Evolutionary conservation across 2,888 invertebrate species (phyloP), one percentile per base, ranked within the genome.

Genomic region (Heteromurus nitidus): DNA sequence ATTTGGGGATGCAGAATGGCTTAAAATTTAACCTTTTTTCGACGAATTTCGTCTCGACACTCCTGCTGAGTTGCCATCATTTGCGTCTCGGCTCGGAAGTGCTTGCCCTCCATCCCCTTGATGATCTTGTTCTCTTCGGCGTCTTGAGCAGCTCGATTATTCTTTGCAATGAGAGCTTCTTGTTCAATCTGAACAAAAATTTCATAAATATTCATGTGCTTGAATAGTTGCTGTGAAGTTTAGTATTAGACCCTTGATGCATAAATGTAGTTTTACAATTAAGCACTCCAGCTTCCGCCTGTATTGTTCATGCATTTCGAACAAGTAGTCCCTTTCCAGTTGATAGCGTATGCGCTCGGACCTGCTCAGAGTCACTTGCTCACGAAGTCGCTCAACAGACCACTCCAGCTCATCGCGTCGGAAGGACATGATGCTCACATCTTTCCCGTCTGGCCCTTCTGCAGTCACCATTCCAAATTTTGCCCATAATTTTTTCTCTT

Each of bases 21-120:
- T 60, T 50, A 42, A 64, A 36, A 20, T 7, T 13, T 42, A 26
- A 85, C 82, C 77, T 83, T 80, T 62, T 85, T 85, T 3, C 80
- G 55, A 20, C 86, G 82, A 13, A 86, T 65, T 72, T 86, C 85
- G 72, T 85, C 84, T 13, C 84, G 76, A 79, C 82, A 82, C n/a
- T 84, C 85, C 77, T 85, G 84, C 20, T 67, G 42, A 5, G 83
- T 84, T 22, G 76, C 75, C 16, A 73, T 73, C 11, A 86, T 70
- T 73, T 85, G 83, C 2, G 76, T 67, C 44, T 86, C 86, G 28
- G 85, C 85, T 2, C 85, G 81, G 70, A 86, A 86, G 75, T 86
- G 86, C 53, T 86, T 86, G 0, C 81, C 85, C 67, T 86, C 86
- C 68, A 85, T 82, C 11, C 73, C 82, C 68, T 86, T 86, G 18